These are phyloP conservation scores for Lamellibrachia columna DNA, from an alignment of 2,888 invertebrate genomes.

Conservation along the genomic window DNA sequence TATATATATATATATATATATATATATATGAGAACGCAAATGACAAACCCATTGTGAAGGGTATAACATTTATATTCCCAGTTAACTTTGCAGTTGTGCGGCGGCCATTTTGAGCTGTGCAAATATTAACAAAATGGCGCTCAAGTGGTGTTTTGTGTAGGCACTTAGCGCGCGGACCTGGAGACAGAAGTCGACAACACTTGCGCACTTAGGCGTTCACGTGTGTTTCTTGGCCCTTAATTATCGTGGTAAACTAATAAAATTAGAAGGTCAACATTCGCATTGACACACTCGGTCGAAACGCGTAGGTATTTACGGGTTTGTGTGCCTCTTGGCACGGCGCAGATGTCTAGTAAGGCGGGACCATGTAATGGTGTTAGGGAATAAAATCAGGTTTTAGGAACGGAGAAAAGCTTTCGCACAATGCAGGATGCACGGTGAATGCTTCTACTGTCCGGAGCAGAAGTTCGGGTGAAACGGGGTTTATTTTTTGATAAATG, in stretches of 20 bases:
- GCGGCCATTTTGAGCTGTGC: neutral
- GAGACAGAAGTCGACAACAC: neutral
- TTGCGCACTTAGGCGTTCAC: neutral
- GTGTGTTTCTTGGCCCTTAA: neutral
- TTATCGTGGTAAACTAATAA: neutral
- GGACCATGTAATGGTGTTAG: neutral
- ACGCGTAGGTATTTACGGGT: neutral
- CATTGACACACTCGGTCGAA: neutral
- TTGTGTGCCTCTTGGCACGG: neutral
- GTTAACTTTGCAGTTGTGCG: neutral
- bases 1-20: too few relatives aligned
- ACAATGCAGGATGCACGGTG: neutral
- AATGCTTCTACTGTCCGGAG: neutral
- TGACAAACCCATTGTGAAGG: too few relatives aligned
- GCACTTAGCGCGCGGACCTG: neutral
- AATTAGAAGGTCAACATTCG: neutral
- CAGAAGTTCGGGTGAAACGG: neutral
- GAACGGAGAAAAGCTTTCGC: neutral
- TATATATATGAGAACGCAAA: too few relatives aligned
- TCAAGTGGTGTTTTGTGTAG: neutral
- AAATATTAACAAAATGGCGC: conserved; percentile 6
- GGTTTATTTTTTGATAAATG: neutral
- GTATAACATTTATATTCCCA: neutral
- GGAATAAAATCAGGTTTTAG: neutral
- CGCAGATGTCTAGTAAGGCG: neutral